Evolutionary conservation across 2,888 invertebrate genomes (phyloP).

Genomic region (Tetragnatha montana): DNA sequence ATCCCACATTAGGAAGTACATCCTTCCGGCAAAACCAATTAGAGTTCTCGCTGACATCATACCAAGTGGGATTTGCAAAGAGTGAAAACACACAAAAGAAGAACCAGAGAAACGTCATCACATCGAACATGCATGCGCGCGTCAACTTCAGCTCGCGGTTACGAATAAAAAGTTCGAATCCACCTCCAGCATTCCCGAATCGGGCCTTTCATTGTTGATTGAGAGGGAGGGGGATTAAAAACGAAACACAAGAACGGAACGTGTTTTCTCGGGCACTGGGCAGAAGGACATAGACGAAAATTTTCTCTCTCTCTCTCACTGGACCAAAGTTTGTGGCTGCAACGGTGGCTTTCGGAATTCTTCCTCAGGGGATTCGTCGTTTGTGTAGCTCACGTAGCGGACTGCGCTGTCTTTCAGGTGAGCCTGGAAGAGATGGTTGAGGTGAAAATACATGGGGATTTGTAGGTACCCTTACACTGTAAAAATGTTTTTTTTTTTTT

Average conservation of each 20-base stretch:
- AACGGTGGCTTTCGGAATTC: constrained; percentile 50
- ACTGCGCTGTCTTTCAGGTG: constrained; percentile 93
- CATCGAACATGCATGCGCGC: not conserved
- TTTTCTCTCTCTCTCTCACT: constrained; percentile 34
- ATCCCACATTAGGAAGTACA: constrained; percentile 10
- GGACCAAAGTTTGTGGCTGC: constrained; percentile 57
- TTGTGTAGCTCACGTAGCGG: constrained; percentile 90
- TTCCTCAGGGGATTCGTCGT: constrained; percentile 73
- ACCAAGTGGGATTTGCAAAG: not conserved
- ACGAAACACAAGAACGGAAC: constrained; percentile 7
- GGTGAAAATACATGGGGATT: too few species aligned
- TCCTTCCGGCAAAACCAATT: not conserved
- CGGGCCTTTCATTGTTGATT: constrained; percentile 14
- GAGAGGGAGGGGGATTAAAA: not conserved
- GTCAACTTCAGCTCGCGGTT: not conserved
- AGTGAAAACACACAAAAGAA: too few species aligned
- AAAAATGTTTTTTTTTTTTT: too few species aligned
- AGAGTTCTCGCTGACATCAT: constrained; percentile 13
- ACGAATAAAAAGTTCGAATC: not conserved
- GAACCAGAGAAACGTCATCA: too few species aligned
- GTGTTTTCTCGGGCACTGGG: not conserved
- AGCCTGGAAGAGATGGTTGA: constrained; percentile 81
- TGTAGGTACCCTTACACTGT: too few species aligned
- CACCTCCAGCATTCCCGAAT: not conserved
- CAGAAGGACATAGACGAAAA: constrained; percentile 15